Evolutionary conservation across 2,888 invertebrate genomes (phyloP).

Genomic region (Orthonevra nobilis): DNA sequence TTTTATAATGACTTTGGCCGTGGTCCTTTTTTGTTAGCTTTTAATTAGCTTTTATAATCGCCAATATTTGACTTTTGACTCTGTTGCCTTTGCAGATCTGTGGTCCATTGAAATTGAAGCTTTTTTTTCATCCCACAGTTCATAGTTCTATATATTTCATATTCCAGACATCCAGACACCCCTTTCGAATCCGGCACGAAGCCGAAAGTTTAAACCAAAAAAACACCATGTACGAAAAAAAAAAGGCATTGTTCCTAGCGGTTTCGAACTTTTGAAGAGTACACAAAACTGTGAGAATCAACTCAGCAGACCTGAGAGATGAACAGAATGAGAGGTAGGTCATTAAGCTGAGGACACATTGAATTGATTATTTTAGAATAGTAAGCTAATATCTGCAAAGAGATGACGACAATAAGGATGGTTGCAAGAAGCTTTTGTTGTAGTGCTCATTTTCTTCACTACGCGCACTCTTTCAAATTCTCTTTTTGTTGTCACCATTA

Average conservation of each 20-base stretch:
- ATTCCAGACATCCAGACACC: too few relatives aligned
- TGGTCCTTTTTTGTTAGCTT: too few relatives aligned
- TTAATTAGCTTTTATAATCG: too few relatives aligned
- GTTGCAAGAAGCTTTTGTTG: constrained; percentile 13
- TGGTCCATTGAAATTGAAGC: background rate
- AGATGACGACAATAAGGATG: background rate
- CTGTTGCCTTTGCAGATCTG: too few relatives aligned
- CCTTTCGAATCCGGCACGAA: constrained; percentile 28
- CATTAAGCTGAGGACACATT: constrained; percentile 16
- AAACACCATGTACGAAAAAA: constrained; percentile 31
- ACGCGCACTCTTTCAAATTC: too few relatives aligned
- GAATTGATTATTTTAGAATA: background rate
- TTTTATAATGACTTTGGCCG: too few relatives aligned
- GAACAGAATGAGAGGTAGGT: background rate
- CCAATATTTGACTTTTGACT: too few relatives aligned
- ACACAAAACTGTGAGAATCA: background rate
- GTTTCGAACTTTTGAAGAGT: constrained; percentile 30
- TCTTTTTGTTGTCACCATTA: too few relatives aligned
- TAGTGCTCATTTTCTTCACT: too few relatives aligned
- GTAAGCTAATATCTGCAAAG: constrained; percentile 18
- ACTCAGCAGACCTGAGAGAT: background rate
- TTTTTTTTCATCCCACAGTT: too few relatives aligned
- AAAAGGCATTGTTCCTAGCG: constrained; percentile 30
- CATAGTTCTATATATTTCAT: too few relatives aligned
- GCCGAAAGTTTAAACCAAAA: constrained; percentile 43